Evolutionary conservation across 2,113 vertebrate genomes (phyloP).

Genomic region (Sander vitreus): DNA sequence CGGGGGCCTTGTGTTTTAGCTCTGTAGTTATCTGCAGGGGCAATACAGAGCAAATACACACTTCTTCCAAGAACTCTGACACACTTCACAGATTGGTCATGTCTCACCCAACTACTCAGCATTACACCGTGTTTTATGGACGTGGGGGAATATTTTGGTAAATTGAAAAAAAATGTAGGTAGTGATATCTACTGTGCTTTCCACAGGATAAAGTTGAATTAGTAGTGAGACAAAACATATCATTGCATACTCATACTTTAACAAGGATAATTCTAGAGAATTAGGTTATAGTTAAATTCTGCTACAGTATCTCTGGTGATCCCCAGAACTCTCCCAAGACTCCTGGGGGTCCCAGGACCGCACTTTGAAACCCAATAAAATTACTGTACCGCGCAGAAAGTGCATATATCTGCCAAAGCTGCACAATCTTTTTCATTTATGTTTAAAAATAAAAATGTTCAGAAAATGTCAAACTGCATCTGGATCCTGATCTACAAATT

Average conservation of each 20-base stretch:
- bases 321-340: neutral
- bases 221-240: neutral
- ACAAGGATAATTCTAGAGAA: slow-evolving; percentile 4
- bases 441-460: slow-evolving; percentile 13
- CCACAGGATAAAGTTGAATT: neutral
- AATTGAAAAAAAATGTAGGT: too few species aligned
- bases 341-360: neutral
- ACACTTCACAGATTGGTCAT: slow-evolving; percentile 21
- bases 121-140: neutral
- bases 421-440: neutral
- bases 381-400: neutral
- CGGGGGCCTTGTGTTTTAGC: slow-evolving; percentile 16
- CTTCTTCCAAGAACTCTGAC: slow-evolving; percentile 22
- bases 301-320: neutral
- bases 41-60: slow-evolving; percentile 28
- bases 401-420: neutral
- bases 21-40: slow-evolving; percentile 32
- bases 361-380: slow-evolving; percentile 8
- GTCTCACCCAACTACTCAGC: neutral
- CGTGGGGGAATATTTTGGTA: neutral
- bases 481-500: neutral
- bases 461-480: neutral
- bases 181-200: neutral
- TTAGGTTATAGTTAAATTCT: slow-evolving; percentile 4
- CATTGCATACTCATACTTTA: neutral